Evolutionary conservation across 1,140 invertebrate species (phyloP).

Genomic region (Caenorhabditis latens): DNA sequence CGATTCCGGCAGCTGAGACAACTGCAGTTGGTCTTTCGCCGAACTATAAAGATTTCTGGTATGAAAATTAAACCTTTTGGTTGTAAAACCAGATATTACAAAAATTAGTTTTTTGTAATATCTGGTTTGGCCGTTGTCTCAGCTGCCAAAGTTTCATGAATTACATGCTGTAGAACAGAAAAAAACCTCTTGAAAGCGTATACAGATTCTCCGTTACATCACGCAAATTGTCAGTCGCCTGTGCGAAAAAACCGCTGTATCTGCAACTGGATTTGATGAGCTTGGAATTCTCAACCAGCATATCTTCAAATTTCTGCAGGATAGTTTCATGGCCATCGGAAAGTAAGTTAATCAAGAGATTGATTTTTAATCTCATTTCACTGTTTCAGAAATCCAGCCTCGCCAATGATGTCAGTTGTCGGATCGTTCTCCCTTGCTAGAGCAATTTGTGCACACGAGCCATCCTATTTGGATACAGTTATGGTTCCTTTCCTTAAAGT

Average conservation of each 20-base stretch:
- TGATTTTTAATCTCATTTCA: neutral
- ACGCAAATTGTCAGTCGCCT: slow-evolving; percentile 67
- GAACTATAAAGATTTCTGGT: too few relatives aligned
- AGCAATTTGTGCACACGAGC: slow-evolving; percentile 45
- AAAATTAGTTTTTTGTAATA: too few relatives aligned
- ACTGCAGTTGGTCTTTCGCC: too few relatives aligned
- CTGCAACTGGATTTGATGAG: slow-evolving; percentile 57
- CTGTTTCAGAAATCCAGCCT: slow-evolving; percentile 8
- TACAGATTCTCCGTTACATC: slow-evolving; percentile 61
- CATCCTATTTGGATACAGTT: slow-evolving; percentile 33
- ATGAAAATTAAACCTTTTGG: too few relatives aligned
- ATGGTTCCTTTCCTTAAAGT: slow-evolving; percentile 52
- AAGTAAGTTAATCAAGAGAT: slow-evolving; percentile 25
- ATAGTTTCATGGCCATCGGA: slow-evolving; percentile 1
- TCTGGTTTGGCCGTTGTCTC: too few relatives aligned
- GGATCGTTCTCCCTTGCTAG: slow-evolving; percentile 30
- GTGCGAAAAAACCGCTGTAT: slow-evolving; percentile 67
- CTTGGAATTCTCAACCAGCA: slow-evolving; percentile 45
- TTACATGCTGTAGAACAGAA: too few relatives aligned
- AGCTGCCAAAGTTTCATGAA: too few relatives aligned
- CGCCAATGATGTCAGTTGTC: slow-evolving; percentile 1
- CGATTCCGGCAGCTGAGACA: too few relatives aligned
- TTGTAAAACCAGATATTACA: too few relatives aligned
- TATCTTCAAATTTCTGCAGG: slow-evolving; percentile 35
- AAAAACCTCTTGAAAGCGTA: too few relatives aligned